phyloP scores from a whole-genome alignment of 2,888 invertebrate species.

The Chalcis sispes region DNA sequence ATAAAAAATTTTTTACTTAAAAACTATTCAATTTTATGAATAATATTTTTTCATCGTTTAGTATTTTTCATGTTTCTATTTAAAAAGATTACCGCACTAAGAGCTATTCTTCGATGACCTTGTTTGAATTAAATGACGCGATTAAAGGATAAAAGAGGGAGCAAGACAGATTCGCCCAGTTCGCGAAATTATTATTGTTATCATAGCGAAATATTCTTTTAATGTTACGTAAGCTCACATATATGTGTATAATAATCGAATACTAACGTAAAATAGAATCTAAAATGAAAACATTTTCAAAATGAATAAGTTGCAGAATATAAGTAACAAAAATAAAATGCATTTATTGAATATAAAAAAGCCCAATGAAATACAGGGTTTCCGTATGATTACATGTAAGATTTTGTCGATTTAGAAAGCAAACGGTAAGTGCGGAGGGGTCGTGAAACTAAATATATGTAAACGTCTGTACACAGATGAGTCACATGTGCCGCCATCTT shows the following conservation, averaged over 20 bases:
- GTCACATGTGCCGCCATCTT: conserved; percentile 27
- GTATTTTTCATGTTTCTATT: conserved; percentile 2
- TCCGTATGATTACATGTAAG: not conserved
- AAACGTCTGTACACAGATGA: not conserved
- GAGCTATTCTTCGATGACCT: conserved; percentile 9
- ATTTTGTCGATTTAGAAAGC: conserved; percentile 6
- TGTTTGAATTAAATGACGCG: conserved; percentile 42
- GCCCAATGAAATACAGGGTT: not conserved
- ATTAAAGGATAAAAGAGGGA: conserved; percentile 41
- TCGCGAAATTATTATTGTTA: conserved; percentile 19
- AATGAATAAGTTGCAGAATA: not conserved
- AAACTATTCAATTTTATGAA: not conserved
- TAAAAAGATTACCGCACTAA: not conserved
- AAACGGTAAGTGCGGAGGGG: not conserved
- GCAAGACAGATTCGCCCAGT: conserved; percentile 11
- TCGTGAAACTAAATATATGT: not conserved
- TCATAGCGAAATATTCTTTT: conserved; percentile 16
- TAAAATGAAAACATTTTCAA: conserved; percentile 8
- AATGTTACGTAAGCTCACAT: conserved; percentile 16
- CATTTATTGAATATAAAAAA: no score
- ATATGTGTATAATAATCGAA: not conserved
- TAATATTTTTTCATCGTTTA: not conserved
- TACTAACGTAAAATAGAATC: conserved; percentile 16
- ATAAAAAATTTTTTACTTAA: not conserved
- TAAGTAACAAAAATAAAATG: conserved; percentile 1